These are phyloP conservation scores for Oncorhynchus kisutch DNA, from an alignment of 2,113 vertebrate species.

Conservation along the genomic window DNA sequence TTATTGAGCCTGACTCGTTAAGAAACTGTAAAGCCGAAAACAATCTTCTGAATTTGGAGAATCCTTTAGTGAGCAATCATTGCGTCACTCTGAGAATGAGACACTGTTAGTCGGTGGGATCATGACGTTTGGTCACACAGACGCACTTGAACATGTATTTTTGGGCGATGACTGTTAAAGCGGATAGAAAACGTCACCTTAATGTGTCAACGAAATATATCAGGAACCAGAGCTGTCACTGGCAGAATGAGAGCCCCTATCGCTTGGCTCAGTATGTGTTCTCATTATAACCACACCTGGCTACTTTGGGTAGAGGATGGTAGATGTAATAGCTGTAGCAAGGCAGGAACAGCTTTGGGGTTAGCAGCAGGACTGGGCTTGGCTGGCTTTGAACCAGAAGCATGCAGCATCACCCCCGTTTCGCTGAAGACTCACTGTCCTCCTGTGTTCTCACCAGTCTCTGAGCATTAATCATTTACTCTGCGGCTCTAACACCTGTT, in stretches of 20 bases:
- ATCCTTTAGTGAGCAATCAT: slow-evolving; percentile 43
- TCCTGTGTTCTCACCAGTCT: not conserved
- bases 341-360: slow-evolving; percentile 5
- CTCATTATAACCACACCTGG: slow-evolving; percentile 39
- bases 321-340: slow-evolving; percentile 16
- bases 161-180: not conserved
- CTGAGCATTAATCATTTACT: slow-evolving; percentile 8
- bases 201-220: not conserved
- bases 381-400: not conserved
- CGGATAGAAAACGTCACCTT: not conserved
- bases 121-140: not conserved
- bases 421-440: not conserved
- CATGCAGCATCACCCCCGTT: not conserved
- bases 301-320: slow-evolving; percentile 5
- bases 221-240: not conserved
- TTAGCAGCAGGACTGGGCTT: not conserved
- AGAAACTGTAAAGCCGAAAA: slow-evolving; percentile 44
- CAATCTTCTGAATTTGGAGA: slow-evolving; percentile 51
- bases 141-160: not conserved
- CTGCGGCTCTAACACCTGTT: slow-evolving; percentile 17
- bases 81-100: no score
- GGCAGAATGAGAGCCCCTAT: not conserved
- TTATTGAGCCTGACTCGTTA: slow-evolving; percentile 30
- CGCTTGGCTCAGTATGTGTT: slow-evolving; percentile 1
- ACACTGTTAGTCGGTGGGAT: not conserved